phyloP scores from a whole-genome alignment of 2,113 vertebrate species.

The Pseudorhombus dupliciocellatus region DNA sequence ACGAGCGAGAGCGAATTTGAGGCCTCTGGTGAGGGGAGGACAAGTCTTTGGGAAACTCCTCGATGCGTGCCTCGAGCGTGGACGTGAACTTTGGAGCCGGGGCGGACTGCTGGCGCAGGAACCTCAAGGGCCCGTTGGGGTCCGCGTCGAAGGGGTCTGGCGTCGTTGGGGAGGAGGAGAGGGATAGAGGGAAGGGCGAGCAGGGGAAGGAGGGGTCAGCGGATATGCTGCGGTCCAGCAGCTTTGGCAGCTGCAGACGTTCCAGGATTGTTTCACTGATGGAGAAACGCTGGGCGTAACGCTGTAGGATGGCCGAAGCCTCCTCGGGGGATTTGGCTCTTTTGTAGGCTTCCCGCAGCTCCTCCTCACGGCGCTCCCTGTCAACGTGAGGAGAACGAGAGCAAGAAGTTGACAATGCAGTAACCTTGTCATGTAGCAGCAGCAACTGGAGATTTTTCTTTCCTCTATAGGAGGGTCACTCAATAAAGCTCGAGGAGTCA shows the following conservation, averaged over 20 bases:
- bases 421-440: no score
- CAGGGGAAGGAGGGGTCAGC: slow-evolving; percentile 84
- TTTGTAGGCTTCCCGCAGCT: slow-evolving; percentile 89
- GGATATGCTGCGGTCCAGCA: slow-evolving; percentile 93
- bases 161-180: slow-evolving; percentile 77
- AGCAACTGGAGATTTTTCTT: neutral
- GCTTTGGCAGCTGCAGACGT: slow-evolving; percentile 92
- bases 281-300: slow-evolving; percentile 95
- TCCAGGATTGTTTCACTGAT: slow-evolving; percentile 94
- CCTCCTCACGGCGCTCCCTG: slow-evolving; percentile 90
- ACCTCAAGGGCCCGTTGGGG: slow-evolving; percentile 83
- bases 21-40: slow-evolving; percentile 43
- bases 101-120: slow-evolving; percentile 91
- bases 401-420: no score
- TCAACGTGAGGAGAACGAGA: no score
- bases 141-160: slow-evolving; percentile 63
- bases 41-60: slow-evolving; percentile 70
- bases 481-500: slow-evolving; percentile 17
- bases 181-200: slow-evolving; percentile 75
- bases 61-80: slow-evolving; percentile 89
- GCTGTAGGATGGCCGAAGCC: slow-evolving; percentile 88
- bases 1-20: slow-evolving; percentile 79
- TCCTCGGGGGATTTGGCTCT: slow-evolving; percentile 88
- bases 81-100: slow-evolving; percentile 93
- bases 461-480: slow-evolving; percentile 3